These are phyloP conservation scores for Galemys pyrenaicus DNA, from an alignment of 2,113 vertebrate genomes.

Conservation along the genomic window DNA sequence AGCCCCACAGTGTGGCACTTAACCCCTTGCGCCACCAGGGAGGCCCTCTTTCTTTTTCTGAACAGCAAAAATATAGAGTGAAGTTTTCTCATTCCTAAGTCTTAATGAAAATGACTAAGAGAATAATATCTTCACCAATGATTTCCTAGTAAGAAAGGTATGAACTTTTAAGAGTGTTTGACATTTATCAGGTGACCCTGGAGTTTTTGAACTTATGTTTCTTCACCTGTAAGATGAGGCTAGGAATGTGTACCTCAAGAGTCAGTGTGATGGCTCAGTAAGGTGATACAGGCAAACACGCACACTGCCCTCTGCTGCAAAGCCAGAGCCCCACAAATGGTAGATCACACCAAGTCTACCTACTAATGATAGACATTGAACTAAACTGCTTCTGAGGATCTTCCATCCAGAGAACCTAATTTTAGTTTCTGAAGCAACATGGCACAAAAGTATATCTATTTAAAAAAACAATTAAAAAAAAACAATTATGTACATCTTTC, in stretches of 20 bases:
- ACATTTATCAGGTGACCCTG: not conserved
- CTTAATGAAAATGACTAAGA: slow-evolving; percentile 1
- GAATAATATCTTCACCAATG: not conserved
- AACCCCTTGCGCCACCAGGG: no score
- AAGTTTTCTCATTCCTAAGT: not conserved
- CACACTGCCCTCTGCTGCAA: not conserved
- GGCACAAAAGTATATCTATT: not conserved
- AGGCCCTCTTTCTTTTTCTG: not conserved
- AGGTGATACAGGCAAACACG: not conserved
- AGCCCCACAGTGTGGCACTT: no score
- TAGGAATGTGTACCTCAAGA: not conserved
- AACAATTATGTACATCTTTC: not conserved
- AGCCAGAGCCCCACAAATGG: not conserved
- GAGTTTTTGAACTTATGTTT: not conserved
- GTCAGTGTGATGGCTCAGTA: not conserved
- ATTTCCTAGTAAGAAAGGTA: not conserved
- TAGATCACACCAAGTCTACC: not conserved
- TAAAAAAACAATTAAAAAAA: slow-evolving; percentile 6
- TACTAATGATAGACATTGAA: not conserved
- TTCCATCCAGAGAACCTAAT: not conserved
- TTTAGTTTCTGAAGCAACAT: slow-evolving; percentile 16
- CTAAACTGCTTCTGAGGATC: not conserved
- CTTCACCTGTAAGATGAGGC: not conserved
- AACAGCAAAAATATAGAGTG: not conserved
- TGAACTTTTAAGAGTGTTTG: not conserved